Percentiles rank a stretch among this genome's conserved stretches.
Conservation (phyloP, 1,140 invertebrate species). For the Hermetia illucens region DNA sequence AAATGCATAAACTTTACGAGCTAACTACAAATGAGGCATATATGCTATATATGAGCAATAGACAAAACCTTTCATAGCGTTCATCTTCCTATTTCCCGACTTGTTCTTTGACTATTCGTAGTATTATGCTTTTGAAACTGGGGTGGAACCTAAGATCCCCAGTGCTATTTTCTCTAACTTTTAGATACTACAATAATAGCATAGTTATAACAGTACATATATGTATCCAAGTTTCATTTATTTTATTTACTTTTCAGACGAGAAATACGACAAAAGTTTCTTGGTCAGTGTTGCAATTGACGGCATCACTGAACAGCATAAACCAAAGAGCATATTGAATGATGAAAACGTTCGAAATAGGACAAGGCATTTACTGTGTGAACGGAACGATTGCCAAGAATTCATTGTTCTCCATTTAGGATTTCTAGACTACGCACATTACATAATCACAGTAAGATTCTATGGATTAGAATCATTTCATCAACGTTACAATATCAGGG, state of each 20-base stretch:
- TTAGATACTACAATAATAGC: too few relatives aligned
- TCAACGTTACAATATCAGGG: conserved; percentile 66
- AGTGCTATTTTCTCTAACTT: too few relatives aligned
- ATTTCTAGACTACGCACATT: conserved; percentile 77
- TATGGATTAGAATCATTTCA: conserved; percentile 73
- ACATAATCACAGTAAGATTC: conserved; percentile 73
- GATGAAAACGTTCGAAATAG: conserved; percentile 52
- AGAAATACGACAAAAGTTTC: conserved; percentile 78
- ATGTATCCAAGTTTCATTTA: too few relatives aligned
- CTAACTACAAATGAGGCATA: too few relatives aligned
- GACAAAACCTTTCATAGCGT: too few relatives aligned
- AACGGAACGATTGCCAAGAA: conserved; percentile 69
- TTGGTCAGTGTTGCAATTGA: conserved; percentile 68
- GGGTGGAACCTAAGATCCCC: too few relatives aligned
- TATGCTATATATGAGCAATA: too few relatives aligned
- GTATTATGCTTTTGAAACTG: too few relatives aligned
- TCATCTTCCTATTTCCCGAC: too few relatives aligned
- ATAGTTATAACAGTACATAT: too few relatives aligned
- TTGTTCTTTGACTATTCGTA: too few relatives aligned
- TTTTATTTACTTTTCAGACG: conserved; percentile 43
- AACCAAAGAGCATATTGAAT: conserved; percentile 46
- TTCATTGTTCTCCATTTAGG: conserved; percentile 79
- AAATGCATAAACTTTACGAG: too few relatives aligned
- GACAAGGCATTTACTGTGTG: conserved; percentile 69
- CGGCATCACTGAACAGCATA: conserved; percentile 57